These are phyloP conservation scores for Polydrusus tereticollis DNA, from an alignment of 2,888 invertebrate species.

Conservation along the genomic window DNA sequence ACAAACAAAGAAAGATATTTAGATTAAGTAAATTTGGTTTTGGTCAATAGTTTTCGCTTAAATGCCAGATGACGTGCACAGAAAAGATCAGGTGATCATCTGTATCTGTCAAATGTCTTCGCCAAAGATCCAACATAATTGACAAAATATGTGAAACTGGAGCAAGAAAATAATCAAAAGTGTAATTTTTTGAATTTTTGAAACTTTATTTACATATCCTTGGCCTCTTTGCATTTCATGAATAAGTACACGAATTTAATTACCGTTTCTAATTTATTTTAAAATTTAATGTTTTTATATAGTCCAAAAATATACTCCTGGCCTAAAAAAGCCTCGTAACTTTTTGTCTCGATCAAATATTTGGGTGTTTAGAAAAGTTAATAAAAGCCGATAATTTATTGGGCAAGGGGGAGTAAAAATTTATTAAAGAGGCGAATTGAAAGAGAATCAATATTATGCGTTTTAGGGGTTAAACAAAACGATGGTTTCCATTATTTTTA, in stretches of 20 bases:
- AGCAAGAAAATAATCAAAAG: no score
- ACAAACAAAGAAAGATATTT: no score
- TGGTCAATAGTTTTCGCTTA: no score
- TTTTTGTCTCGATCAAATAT: slow-evolving; percentile 31
- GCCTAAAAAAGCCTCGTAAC: not conserved
- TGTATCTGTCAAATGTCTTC: no score
- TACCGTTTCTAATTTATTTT: not conserved
- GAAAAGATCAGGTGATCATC: no score
- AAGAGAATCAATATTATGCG: slow-evolving; percentile 36
- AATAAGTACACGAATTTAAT: not conserved
- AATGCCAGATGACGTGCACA: no score
- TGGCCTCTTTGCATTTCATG: not conserved
- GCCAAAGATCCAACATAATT: no score
- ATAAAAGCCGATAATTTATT: slow-evolving; percentile 40
- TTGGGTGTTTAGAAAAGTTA: slow-evolving; percentile 34
- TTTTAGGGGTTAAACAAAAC: slow-evolving; percentile 38
- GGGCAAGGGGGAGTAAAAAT: slow-evolving; percentile 25
- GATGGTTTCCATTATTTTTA: slow-evolving; percentile 34
- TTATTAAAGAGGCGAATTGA: slow-evolving; percentile 37
- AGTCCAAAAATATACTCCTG: slow-evolving; percentile 12
- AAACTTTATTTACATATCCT: not conserved
- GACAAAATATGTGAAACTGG: no score
- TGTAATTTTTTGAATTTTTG: not conserved
- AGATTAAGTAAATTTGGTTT: no score
- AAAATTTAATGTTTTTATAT: slow-evolving; percentile 11